These are phyloP conservation scores for Takifugu bimaculatus DNA, from an alignment of 2,113 vertebrate genomes.

Conservation along the genomic window DNA sequence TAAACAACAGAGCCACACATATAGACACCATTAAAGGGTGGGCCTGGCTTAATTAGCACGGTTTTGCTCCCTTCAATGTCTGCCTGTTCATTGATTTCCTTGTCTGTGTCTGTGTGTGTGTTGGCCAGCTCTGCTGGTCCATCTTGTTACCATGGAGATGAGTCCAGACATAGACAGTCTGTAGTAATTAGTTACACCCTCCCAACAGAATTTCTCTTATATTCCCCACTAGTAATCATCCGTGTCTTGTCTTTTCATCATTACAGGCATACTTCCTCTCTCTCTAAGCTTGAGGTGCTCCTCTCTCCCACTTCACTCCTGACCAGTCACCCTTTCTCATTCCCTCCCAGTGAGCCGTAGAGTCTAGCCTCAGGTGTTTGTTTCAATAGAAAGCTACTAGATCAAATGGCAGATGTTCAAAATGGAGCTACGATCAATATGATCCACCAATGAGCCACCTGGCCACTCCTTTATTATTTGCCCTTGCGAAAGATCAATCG, in stretches of 20 bases:
- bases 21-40: conserved; percentile 20
- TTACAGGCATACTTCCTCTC: conserved; percentile 5
- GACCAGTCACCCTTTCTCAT: neutral
- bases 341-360: neutral
- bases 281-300: conserved; percentile 1
- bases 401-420: conserved; percentile 47
- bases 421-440: conserved; percentile 43
- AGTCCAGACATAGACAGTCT: conserved; percentile 66
- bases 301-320: neutral
- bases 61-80: conserved; percentile 37
- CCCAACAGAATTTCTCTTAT: conserved; percentile 57
- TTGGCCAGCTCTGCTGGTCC: conserved; percentile 48
- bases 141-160: conserved; percentile 70
- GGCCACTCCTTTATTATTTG: conserved; percentile 24
- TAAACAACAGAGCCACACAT: neutral
- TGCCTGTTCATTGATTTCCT: conserved; percentile 64
- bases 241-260: conserved; percentile 34
- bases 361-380: conserved; percentile 38
- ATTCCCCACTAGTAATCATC: conserved; percentile 49
- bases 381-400: conserved; percentile 41
- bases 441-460: conserved; percentile 11
- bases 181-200: conserved; percentile 65
- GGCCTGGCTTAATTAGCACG: conserved; percentile 24
- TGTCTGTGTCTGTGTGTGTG: conserved; percentile 51
- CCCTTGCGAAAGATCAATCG: neutral